These are phyloP conservation scores for Melolontha melolontha DNA, from an alignment of 2,888 invertebrate genomes.

Conservation along the genomic window DNA sequence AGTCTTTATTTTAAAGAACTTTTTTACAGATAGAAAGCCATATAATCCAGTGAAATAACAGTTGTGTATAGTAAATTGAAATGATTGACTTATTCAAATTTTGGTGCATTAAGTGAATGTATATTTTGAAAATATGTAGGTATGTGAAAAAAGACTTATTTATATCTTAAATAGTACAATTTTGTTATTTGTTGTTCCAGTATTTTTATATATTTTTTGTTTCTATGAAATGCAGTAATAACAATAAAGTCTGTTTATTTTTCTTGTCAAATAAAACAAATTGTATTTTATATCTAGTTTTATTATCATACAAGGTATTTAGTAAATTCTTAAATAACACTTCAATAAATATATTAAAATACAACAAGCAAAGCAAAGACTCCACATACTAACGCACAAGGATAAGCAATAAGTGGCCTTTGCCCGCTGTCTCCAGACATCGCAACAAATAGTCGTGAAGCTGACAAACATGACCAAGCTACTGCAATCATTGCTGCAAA, in stretches of 20 bases:
- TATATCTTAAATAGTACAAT: constrained; percentile 42
- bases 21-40: constrained; percentile 83
- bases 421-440: constrained; percentile 90
- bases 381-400: constrained; percentile 91
- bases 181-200: constrained; percentile 37
- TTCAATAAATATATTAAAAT: constrained; percentile 71
- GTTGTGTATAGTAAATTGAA: constrained; percentile 27
- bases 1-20: constrained; percentile 91
- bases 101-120: constrained; percentile 37
- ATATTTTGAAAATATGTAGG: constrained; percentile 22
- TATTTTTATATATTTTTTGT: constrained; percentile 34
- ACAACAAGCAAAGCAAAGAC: constrained; percentile 93
- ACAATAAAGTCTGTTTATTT: constrained; percentile 19
- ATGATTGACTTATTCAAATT: constrained; percentile 27
- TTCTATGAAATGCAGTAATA: constrained; percentile 21
- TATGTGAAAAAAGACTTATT: constrained; percentile 33
- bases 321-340: constrained; percentile 7
- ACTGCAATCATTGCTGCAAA: constrained; percentile 77
- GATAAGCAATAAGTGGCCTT: constrained; percentile 89
- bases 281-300: constrained; percentile 3
- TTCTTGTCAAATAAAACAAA: constrained; percentile 21
- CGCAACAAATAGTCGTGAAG: constrained; percentile 91
- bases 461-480: constrained; percentile 91
- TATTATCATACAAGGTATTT: constrained; percentile 31
- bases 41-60: constrained; percentile 43